phyloP scores from a whole-genome alignment of 92 coral and sea anemone genomes.

The Zoanthus solanderi region DNA sequence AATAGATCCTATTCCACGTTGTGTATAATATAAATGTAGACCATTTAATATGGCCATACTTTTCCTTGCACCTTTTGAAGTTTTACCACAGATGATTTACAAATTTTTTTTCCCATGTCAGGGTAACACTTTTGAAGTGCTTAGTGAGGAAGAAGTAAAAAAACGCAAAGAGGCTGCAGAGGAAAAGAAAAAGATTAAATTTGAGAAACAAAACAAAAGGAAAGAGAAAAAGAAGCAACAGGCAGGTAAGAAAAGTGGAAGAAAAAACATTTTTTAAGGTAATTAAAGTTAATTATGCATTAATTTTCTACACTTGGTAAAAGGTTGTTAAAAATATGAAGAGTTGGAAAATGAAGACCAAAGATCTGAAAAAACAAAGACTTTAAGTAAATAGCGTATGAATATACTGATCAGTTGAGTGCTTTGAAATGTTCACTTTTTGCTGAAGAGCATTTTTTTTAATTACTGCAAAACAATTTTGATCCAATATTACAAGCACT shows the following conservation, averaged over 20 bases:
- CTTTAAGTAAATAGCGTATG: too few species aligned
- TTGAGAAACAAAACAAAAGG: constrained; percentile 72
- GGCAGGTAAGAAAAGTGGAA: constrained; percentile 66
- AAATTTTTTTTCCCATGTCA: neutral
- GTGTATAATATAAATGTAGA: too few species aligned
- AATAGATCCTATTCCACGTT: too few species aligned
- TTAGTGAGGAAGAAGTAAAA: constrained; percentile 88
- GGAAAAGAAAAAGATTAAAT: constrained; percentile 70
- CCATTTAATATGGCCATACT: neutral
- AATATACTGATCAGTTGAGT: too few species aligned
- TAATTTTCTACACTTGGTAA: neutral
- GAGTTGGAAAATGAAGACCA: too few species aligned
- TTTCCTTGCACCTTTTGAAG: neutral
- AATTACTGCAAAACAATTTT: too few species aligned
- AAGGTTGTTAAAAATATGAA: too few species aligned
- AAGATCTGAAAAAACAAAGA: too few species aligned
- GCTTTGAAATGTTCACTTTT: too few species aligned
- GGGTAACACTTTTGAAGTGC: constrained; percentile 85
- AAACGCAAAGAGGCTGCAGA: constrained; percentile 80
- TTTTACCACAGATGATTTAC: too few species aligned
- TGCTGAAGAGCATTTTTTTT: too few species aligned
- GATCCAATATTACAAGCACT: too few species aligned
- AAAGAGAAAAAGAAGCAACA: constrained; percentile 86
- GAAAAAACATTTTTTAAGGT: neutral
- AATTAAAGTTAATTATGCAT: neutral